These are phyloP conservation scores for Kryptopterus vitreolus DNA, from an alignment of 2,797 vertebrate genomes.

Conservation along the genomic window DNA sequence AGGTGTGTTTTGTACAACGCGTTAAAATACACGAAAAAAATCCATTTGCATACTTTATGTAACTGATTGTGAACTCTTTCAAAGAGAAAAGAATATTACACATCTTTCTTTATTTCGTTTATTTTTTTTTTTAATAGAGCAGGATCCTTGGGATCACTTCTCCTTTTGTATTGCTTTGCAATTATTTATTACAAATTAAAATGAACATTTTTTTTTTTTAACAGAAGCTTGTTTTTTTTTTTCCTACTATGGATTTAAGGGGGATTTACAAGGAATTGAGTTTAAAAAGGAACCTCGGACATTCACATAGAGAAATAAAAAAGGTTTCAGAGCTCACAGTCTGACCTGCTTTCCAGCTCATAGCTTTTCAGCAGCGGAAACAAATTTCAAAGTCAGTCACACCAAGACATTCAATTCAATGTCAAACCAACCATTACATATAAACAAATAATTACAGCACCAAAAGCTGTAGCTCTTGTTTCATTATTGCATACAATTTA, in stretches of 20 bases:
- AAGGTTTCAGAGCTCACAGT: not conserved
- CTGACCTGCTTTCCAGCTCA: not conserved
- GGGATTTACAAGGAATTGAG: not conserved
- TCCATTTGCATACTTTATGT: constrained; percentile 21
- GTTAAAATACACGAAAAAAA: constrained; percentile 26
- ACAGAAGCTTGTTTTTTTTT: not conserved
- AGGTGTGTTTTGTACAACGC: constrained; percentile 10
- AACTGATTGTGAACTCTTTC: constrained; percentile 35
- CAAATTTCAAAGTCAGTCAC: not conserved
- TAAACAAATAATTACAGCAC: not conserved
- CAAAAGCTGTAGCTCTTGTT: not conserved
- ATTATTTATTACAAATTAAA: constrained; percentile 25
- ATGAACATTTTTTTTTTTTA: not conserved
- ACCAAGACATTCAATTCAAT: not conserved
- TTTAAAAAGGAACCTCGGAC: not conserved
- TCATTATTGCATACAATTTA: not conserved
- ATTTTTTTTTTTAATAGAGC: constrained; percentile 7
- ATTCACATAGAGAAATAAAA: not conserved
- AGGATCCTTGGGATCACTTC: constrained; percentile 52
- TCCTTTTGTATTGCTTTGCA: constrained; percentile 26
- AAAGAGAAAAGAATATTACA: constrained; percentile 43
- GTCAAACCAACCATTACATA: no score
- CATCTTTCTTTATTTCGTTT: not conserved
- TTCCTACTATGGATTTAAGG: not conserved
- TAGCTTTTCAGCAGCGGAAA: not conserved